phyloP scores from a whole-genome alignment of 2,797 vertebrate genomes.

The Sarcophilus harrisii region DNA sequence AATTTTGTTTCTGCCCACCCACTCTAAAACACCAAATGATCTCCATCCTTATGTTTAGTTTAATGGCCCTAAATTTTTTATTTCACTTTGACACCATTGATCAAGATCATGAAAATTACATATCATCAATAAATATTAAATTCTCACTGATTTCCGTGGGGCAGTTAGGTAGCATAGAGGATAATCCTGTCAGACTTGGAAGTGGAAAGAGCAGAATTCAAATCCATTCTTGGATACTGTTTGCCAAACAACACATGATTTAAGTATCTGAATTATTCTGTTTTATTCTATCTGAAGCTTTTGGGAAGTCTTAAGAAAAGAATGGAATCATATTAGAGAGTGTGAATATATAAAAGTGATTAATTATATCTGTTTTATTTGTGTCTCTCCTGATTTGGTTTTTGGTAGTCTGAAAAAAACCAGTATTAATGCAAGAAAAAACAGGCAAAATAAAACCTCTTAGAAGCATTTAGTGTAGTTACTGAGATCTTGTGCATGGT shows the following conservation, averaged over 20 bases:
- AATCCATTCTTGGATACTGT: neutral
- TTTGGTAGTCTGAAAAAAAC: neutral
- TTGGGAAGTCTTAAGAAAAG: neutral
- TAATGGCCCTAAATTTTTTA: neutral
- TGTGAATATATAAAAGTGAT: neutral
- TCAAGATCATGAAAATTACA: neutral
- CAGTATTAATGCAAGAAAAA: neutral
- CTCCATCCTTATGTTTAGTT: neutral
- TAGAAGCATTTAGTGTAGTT: neutral
- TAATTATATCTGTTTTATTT: neutral
- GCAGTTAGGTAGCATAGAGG: neutral
- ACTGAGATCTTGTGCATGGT: neutral
- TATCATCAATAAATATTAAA: neutral
- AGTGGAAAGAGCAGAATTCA: neutral
- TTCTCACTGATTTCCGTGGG: neutral
- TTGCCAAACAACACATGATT: neutral
- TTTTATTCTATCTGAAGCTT: neutral
- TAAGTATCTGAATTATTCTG: neutral
- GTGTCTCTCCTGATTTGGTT: neutral
- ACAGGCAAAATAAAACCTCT: neutral
- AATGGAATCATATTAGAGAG: neutral
- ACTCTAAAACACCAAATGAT: neutral
- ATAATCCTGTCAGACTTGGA: neutral
- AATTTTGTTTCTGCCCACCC: neutral
- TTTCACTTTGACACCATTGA: neutral